Percentiles rank a stretch among this genome's conserved stretches.
phyloP scores from a whole-genome alignment of 2,113 vertebrate species.

The Oncorhynchus tshawytscha region DNA sequence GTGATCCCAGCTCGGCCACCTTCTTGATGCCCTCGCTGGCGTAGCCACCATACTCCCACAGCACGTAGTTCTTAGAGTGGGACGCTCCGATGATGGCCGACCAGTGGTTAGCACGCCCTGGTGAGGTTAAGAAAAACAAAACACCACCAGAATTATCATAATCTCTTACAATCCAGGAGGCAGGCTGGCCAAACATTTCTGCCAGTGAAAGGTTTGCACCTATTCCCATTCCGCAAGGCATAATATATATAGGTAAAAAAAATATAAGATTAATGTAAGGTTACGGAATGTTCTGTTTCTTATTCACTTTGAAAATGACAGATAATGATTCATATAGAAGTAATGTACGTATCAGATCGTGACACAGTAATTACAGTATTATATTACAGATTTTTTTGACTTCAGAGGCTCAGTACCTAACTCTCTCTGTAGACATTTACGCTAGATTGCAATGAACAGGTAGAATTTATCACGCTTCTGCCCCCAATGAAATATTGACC shows the following conservation, averaged over 20 bases:
- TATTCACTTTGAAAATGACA: no score
- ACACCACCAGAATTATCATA: background rate
- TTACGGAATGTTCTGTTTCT: no score
- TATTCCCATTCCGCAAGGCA: background rate
- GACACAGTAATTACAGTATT: no score
- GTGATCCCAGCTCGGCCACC: slow-evolving; percentile 93
- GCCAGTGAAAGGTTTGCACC: background rate
- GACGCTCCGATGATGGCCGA: slow-evolving; percentile 95
- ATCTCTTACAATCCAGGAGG: background rate
- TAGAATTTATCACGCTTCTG: no score
- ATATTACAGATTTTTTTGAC: no score
- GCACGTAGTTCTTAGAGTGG: slow-evolving; percentile 92
- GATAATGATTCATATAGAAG: no score
- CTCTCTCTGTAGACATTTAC: no score
- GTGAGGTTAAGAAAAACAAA: background rate
- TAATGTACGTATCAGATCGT: no score
- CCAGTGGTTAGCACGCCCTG: slow-evolving; percentile 98
- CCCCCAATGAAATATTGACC: no score
- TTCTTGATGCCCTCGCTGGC: slow-evolving; percentile 93
- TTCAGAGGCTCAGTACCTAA: no score
- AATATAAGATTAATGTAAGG: no score
- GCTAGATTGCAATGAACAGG: no score
- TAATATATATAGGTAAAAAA: background rate
- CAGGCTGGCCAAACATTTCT: background rate
- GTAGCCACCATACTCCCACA: slow-evolving; percentile 96